These are phyloP conservation scores for Poecilia picta DNA, from an alignment of 2,797 vertebrate genomes.

Conservation along the genomic window DNA sequence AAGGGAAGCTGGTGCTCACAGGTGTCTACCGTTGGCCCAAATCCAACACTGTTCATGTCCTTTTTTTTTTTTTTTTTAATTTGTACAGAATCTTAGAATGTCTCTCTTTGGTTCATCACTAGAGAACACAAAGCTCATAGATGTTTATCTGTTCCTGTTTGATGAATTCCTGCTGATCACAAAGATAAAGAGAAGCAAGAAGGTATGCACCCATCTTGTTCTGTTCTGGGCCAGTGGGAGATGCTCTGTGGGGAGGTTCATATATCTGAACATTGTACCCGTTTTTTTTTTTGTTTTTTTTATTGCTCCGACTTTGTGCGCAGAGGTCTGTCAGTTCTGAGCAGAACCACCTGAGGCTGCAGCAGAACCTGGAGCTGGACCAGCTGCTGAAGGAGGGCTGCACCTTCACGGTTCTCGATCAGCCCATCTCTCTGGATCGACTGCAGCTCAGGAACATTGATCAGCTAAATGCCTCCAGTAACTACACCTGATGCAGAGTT, in stretches of 20 bases:
- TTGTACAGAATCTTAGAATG: neutral
- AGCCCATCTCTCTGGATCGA: conserved; percentile 90
- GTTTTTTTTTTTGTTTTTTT: neutral
- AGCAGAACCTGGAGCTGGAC: conserved; percentile 85
- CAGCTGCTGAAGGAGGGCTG: conserved; percentile 87
- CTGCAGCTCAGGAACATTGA: conserved; percentile 87
- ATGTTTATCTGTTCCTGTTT: conserved; percentile 91
- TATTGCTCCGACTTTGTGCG: neutral
- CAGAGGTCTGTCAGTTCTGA: conserved; percentile 83
- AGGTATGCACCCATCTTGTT: conserved; percentile 72
- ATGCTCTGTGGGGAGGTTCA: neutral
- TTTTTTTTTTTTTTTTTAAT: neutral
- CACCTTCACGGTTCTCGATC: conserved; percentile 88
- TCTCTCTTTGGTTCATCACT: conserved; percentile 29
- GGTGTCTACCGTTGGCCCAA: conserved; percentile 74
- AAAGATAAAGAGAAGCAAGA: conserved; percentile 90
- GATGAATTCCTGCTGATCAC: conserved; percentile 92
- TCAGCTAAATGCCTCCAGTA: conserved; percentile 86
- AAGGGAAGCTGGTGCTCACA: conserved; percentile 86
- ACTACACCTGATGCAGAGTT: neutral
- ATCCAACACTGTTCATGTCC: neutral
- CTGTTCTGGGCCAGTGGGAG: fast-evolving
- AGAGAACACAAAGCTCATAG: conserved; percentile 87
- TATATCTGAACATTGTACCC: neutral
- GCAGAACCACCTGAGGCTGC: conserved; percentile 73